phyloP scores from a whole-genome alignment of 2,797 vertebrate genomes.

The Falco biarmicus region DNA sequence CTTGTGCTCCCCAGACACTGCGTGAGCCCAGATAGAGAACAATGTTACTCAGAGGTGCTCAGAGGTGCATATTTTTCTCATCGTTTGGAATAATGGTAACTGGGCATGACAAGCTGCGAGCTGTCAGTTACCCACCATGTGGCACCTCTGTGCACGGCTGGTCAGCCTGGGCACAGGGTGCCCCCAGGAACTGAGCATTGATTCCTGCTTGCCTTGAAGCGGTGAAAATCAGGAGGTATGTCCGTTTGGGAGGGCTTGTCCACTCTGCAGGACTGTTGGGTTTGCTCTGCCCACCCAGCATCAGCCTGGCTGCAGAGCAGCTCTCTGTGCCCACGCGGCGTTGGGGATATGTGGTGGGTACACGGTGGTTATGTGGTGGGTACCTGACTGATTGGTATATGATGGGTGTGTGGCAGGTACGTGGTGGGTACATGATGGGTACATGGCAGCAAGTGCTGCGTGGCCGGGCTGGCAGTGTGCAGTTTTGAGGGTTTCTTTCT shows the following conservation, averaged over 20 bases:
- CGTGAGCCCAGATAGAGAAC: neutral
- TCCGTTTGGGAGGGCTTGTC: neutral
- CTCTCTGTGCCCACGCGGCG: accelerated
- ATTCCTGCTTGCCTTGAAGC: neutral
- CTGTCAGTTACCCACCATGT: neutral
- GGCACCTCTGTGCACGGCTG: neutral
- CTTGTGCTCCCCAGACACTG: neutral
- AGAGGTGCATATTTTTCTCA: neutral
- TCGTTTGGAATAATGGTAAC: neutral
- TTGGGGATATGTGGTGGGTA: neutral
- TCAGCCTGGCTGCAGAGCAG: neutral
- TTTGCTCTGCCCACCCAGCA: neutral
- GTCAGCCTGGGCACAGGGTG: neutral
- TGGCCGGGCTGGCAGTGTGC: neutral
- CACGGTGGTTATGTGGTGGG: neutral
- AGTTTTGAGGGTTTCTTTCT: neutral
- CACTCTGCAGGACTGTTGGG: neutral
- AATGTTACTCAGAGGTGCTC: neutral
- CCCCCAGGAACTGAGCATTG: neutral
- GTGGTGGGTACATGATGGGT: accelerated
- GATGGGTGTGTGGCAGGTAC: neutral
- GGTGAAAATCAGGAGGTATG: neutral
- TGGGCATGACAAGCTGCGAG: neutral
- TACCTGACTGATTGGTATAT: accelerated
- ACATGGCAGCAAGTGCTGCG: neutral